Evolutionary conservation across 2,797 vertebrate genomes (phyloP).

Genomic region (Sternotherus odoratus): DNA sequence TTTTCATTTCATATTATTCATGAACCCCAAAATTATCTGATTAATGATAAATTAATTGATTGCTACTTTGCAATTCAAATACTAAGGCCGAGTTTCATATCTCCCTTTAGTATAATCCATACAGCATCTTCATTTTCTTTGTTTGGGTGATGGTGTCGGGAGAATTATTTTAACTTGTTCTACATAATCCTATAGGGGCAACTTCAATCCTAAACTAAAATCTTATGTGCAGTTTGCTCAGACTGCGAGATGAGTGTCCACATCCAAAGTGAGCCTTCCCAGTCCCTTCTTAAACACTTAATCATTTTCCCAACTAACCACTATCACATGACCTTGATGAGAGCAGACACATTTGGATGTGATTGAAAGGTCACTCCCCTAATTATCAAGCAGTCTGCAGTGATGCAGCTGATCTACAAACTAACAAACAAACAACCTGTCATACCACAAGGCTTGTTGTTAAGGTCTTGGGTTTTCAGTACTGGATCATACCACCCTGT

Average conservation of each 20-base stretch:
- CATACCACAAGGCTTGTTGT: background rate
- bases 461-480: background rate
- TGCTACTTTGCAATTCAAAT: conserved; percentile 78
- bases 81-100: conserved; percentile 51
- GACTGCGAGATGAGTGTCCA: background rate
- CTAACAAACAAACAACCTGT: background rate
- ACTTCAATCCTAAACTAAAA: background rate
- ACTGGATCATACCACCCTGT: background rate
- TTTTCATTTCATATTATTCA: conserved; percentile 89
- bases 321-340: background rate
- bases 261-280: background rate
- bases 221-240: background rate
- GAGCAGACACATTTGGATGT: background rate
- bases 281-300: background rate
- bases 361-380: background rate
- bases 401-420: background rate
- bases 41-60: conserved; percentile 92
- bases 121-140: conserved; percentile 22
- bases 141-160: background rate
- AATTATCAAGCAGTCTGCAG: background rate
- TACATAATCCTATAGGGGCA: background rate
- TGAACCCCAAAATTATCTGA: conserved; percentile 86
- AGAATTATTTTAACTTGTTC: background rate
- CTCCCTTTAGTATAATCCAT: conserved; percentile 41
- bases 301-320: background rate